These are phyloP conservation scores for Setipinna tenuifilis DNA, from an alignment of 2,797 vertebrate genomes.

Conservation along the genomic window DNA sequence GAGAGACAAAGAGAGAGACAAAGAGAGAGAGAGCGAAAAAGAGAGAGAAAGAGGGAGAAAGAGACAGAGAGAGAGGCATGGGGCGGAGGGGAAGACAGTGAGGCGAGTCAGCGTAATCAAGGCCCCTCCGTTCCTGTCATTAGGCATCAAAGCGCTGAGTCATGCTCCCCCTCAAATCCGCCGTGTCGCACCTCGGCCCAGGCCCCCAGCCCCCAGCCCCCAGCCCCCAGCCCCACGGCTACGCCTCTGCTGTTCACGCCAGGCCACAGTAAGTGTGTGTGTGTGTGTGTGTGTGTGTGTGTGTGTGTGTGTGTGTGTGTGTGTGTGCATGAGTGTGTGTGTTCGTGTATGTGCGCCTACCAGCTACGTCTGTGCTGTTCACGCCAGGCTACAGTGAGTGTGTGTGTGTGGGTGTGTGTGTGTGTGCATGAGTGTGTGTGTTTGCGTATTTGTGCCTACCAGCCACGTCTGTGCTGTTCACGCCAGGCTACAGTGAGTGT, in stretches of 20 bases:
- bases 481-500: too few relatives aligned
- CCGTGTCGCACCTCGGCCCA: slow-evolving; percentile 1
- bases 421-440: too few relatives aligned
- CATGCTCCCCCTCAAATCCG: slow-evolving; percentile 30
- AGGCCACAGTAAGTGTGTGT: too few relatives aligned
- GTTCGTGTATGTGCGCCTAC: too few relatives aligned
- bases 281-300: too few relatives aligned
- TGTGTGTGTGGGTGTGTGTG: too few relatives aligned
- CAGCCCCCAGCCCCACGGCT: background rate
- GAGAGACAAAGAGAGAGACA: background rate
- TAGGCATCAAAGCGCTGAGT: slow-evolving; percentile 43
- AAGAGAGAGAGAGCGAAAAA: background rate
- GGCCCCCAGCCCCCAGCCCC: background rate
- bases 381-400: too few relatives aligned
- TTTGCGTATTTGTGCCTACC: too few relatives aligned
- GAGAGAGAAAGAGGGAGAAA: background rate
- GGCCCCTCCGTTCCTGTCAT: slow-evolving; percentile 27
- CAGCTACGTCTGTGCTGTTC: too few relatives aligned
- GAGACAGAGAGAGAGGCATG: background rate
- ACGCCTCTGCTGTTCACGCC: background rate
- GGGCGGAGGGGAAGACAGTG: background rate
- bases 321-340: too few relatives aligned
- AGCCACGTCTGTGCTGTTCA: too few relatives aligned
- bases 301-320: too few relatives aligned
- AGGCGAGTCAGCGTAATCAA: slow-evolving; percentile 3